These are phyloP conservation scores for pig (Sus scrofa) DNA, from an alignment of 2,113 vertebrate genomes.

Conservation along the genomic window DNA sequence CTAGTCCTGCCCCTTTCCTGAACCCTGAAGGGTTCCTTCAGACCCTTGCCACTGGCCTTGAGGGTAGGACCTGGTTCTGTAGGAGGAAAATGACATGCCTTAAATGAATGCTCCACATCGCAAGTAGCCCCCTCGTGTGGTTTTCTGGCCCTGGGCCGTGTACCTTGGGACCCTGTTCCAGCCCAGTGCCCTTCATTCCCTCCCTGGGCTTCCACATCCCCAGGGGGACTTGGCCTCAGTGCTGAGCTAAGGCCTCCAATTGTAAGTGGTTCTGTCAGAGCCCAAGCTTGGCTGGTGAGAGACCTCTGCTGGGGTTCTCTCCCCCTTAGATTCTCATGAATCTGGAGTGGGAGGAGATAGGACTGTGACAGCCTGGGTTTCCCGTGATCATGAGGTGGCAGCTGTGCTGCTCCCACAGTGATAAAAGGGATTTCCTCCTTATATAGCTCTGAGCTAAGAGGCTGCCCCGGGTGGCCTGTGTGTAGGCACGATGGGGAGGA, in stretches of 20 bases:
- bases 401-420: constrained; percentile 57
- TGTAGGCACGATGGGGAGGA: not conserved
- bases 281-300: not conserved
- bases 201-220: not conserved
- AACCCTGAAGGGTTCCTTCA: not conserved
- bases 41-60: not conserved
- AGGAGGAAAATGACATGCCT: not conserved
- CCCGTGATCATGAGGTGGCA: not conserved
- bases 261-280: not conserved
- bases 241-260: not conserved
- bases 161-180: not conserved
- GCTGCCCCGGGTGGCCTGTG: not conserved
- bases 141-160: not conserved
- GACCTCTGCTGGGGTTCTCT: not conserved
- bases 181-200: not conserved
- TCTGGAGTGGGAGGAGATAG: not conserved
- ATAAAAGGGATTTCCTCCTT: not conserved
- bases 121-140: rapidly evolving
- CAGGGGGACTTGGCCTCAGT: not conserved
- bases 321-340: not conserved
- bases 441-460: constrained; percentile 13
- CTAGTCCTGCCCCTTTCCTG: not conserved
- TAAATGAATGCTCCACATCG: not conserved
- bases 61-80: not conserved
- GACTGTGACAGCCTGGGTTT: not conserved